Evolutionary conservation across 2,113 vertebrate species (phyloP).

Genomic region (Megaleporinus macrocephalus): DNA sequence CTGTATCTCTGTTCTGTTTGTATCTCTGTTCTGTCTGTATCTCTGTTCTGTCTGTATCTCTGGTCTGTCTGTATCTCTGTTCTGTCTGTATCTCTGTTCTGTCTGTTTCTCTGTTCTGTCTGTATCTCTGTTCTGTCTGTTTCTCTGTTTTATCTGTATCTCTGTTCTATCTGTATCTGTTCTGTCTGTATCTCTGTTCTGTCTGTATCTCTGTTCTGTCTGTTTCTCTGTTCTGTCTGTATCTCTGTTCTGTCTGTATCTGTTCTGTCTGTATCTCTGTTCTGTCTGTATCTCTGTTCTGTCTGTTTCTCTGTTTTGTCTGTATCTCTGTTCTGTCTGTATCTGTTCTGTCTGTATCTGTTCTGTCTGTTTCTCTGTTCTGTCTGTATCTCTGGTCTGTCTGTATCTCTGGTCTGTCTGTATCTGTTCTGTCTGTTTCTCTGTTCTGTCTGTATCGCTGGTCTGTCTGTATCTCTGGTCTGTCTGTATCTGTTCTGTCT

Average conservation of each 20-base stretch:
- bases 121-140: neutral
- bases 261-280: too few species aligned
- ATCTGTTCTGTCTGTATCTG: neutral
- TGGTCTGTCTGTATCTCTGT: neutral
- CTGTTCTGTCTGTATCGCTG: neutral
- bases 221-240: neutral
- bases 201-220: neutral
- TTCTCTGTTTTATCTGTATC: too few species aligned
- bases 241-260: neutral
- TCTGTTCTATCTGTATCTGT: constrained; percentile 46
- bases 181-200: neutral
- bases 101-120: neutral
- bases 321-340: neutral
- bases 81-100: neutral
- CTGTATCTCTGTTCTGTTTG: too few species aligned
- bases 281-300: constrained; percentile 38
- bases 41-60: constrained; percentile 47
- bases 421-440: neutral
- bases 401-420: constrained; percentile 14
- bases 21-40: neutral
- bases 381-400: too few species aligned
- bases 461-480: neutral
- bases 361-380: constrained; percentile 5
- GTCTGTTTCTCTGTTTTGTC: neutral
- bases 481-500: constrained; percentile 18